Base-by-base conservation (phyloP, 2,797 vertebrate genomes). In the Sandelia bainsii region DNA sequence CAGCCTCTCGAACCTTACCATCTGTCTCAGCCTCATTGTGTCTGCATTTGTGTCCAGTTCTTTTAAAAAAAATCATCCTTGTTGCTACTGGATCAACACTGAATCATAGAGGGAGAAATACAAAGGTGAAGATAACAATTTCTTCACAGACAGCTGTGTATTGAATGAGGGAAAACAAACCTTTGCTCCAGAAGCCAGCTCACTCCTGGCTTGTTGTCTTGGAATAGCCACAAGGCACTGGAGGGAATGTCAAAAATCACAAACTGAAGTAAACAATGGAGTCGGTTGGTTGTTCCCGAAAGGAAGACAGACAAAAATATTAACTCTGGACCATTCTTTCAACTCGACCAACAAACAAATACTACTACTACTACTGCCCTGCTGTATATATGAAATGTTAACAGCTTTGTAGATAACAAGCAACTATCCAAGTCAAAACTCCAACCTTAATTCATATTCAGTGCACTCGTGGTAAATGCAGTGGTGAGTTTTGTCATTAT, bases 1-100 rank as follows among this genome's bases (percentile, higher is more conserved):
- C 62, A 69, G 20, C 51, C 39, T 72, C 37, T 79, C 57, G 62
- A 72, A 81, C 70, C 57, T 61, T 27, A 52, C 61, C 69, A 75
- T 79, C 62, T 69, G 62, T 72, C 59, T 64, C 34, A 39, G 19
- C 29, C 62, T 67, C 67, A 68, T 45, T 79, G 32, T 54, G 20
- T 27, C 42, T 77, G 22, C 19, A 54, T 72, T 67, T 74, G 53
- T 73, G 58, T 67, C 34, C 57, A 61, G 9, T 50, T 53, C 19
- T 32, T 51, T 42, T 9, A 39, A 32, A 42, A 67, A 39, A 57
- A 61, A 42, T 32, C 7, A 62, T 23, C 10, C 3, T 17, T 54
- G 10, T 7, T 19, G 42, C 16, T 9, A 19, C 42, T 19, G 42
- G 0, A 45, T 19, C 16, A 45, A 45, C 42, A 49, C 52, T 40